Percentiles rank a stretch among this genome's conserved stretches.
Evolutionary conservation across 2,797 vertebrate species (phyloP).

Genomic region (Gadopsis marmoratus): DNA sequence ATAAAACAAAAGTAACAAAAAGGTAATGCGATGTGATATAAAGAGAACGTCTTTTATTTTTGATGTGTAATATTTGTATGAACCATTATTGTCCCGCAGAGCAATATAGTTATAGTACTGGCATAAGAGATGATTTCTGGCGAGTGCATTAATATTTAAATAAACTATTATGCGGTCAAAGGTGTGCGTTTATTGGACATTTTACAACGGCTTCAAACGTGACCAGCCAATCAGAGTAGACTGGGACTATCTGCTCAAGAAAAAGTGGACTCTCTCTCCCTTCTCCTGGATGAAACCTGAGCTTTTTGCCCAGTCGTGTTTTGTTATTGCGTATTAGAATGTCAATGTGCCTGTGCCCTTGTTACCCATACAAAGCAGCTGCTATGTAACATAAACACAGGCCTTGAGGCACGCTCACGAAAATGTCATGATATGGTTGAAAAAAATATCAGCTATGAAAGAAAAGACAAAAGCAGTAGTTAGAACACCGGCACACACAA

Average conservation of each 20-base stretch:
- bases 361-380: slow-evolving; percentile 69
- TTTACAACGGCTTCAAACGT: slow-evolving; percentile 66
- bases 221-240: slow-evolving; percentile 62
- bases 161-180: slow-evolving; percentile 68
- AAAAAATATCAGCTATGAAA: slow-evolving; percentile 73
- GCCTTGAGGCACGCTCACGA: slow-evolving; percentile 60
- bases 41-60: slow-evolving; percentile 63
- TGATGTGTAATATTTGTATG: slow-evolving; percentile 49
- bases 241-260: neutral
- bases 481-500: slow-evolving; percentile 38
- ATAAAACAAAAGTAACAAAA: slow-evolving; percentile 60
- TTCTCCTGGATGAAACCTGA: slow-evolving; percentile 33
- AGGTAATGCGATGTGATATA: slow-evolving; percentile 46
- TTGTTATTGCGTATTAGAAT: slow-evolving; percentile 62
- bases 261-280: neutral
- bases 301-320: slow-evolving; percentile 45
- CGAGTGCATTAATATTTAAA: slow-evolving; percentile 69
- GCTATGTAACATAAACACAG: slow-evolving; percentile 71
- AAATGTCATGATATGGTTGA: slow-evolving; percentile 73
- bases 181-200: slow-evolving; percentile 63
- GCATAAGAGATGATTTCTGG: slow-evolving; percentile 54
- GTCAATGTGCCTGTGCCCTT: slow-evolving; percentile 59
- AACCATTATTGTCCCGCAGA: slow-evolving; percentile 37
- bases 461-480: slow-evolving; percentile 34
- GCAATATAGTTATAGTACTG: slow-evolving; percentile 44